These are phyloP conservation scores for Ischnus inquisitorius DNA, from an alignment of 2,888 invertebrate species.

Conservation along the genomic window DNA sequence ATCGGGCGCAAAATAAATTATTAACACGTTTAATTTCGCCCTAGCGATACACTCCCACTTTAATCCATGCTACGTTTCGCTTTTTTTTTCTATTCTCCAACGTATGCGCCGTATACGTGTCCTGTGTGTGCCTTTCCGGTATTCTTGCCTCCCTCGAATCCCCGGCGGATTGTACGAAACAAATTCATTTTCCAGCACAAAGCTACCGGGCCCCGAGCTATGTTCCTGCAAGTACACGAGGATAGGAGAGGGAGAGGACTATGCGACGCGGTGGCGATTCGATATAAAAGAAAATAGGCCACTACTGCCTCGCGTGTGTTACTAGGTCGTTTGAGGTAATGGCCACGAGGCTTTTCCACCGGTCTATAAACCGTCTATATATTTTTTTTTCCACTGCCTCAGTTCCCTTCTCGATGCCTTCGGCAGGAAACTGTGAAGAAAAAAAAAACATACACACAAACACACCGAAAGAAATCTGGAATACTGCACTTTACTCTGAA, in stretches of 20 bases:
- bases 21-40: constrained; percentile 61
- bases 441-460: too few species aligned
- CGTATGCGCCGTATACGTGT: not conserved
- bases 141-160: constrained; percentile 48
- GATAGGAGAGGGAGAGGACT: constrained; percentile 2
- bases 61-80: constrained; percentile 19
- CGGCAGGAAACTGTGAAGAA: constrained; percentile 14
- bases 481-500: constrained; percentile 33
- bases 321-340: constrained; percentile 66
- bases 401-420: constrained; percentile 16
- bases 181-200: constrained; percentile 50
- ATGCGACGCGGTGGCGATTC: constrained; percentile 52
- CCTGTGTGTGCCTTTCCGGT: constrained; percentile 40
- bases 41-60: constrained; percentile 37
- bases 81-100: constrained; percentile 18
- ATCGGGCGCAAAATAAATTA: constrained; percentile 58
- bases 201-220: constrained; percentile 22
- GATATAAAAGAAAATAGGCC: constrained; percentile 68
- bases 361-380: constrained; percentile 29
- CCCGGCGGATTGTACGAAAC: constrained; percentile 41
- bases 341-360: constrained; percentile 55
- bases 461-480: constrained; percentile 58
- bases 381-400: constrained; percentile 15
- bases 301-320: constrained; percentile 61
- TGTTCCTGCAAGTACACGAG: constrained; percentile 25